phyloP scores from a whole-genome alignment of 1,140 invertebrate species.

The Druon quercuslanigerum region DNA sequence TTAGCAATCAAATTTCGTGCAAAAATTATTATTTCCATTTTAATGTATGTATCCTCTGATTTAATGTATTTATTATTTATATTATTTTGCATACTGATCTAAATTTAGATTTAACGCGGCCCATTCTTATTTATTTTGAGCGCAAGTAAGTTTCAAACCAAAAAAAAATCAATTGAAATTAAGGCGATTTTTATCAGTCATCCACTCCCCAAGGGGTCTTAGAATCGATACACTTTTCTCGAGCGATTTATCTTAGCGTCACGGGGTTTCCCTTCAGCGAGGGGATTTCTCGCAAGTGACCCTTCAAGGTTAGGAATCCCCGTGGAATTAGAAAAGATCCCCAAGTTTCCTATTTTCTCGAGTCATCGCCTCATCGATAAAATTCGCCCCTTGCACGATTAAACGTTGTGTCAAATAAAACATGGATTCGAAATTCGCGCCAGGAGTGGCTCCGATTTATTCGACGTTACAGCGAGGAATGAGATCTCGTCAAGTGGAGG shows the following conservation, averaged over 20 bases:
- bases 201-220: not conserved
- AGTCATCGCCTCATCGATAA: slow-evolving; percentile 54
- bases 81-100: too few species aligned
- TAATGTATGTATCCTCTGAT: too few species aligned
- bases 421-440: not conserved
- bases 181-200: not conserved
- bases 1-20: too few species aligned
- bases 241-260: slow-evolving; percentile 68
- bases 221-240: slow-evolving; percentile 54
- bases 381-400: slow-evolving; percentile 46
- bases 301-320: slow-evolving; percentile 39
- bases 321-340: slow-evolving; percentile 58
- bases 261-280: slow-evolving; percentile 39
- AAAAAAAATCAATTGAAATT: not conserved
- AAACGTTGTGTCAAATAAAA: not conserved
- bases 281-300: slow-evolving; percentile 3
- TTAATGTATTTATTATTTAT: too few species aligned
- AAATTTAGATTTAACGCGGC: too few species aligned
- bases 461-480: slow-evolving; percentile 38
- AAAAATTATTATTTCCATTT: too few species aligned
- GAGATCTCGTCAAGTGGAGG: slow-evolving; percentile 35
- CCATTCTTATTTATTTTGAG: too few species aligned
- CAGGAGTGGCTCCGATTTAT: slow-evolving; percentile 25
- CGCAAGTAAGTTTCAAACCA: not conserved
- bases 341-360: slow-evolving; percentile 57